Evolutionary conservation across 2,888 invertebrate species (phyloP), one percentile per base, ranked within the genome.

Genomic region (Drymonia ruficornis): DNA sequence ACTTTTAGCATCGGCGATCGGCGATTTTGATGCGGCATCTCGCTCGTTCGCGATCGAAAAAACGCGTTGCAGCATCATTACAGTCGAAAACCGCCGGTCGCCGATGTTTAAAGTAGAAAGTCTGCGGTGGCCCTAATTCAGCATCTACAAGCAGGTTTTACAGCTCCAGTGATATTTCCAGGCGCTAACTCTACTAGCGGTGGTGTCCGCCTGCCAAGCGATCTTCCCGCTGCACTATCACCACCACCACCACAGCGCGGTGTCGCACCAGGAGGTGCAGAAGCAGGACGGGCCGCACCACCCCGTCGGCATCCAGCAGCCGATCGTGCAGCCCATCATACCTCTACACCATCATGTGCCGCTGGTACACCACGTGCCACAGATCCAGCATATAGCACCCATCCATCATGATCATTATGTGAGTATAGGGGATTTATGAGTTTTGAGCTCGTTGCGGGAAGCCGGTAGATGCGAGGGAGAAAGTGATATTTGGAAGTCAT

Each of bases 211-310:
- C 59, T 80, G 88, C 68, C 88, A 89, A 62, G 91, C 91, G 8
- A 78, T 91, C 58, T 89, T 86, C 63, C 89, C 89, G 40, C 74
- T 87, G 60, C 77, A 76, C 52, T 86, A 86, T 56, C 82, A 83
- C 55, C 78, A 77, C 56, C 83, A 85, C 44, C 87, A 86, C 53
- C 87, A 86, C 56, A 82, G 84, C 4, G 91, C 91, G 2, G 73
- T 91, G 23, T 91, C 91, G 11, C 91, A 91, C 75, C 92, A 92
- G 70, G 84, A 89, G 63, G 61, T 89, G 56, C 77, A 86, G 59
- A 88, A 87, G 59, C 89, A 89, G 56, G 83, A 85, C 51, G 91
- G 91, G 0, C 91, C 81, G 1, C 81, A 84, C 59, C 84, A 86
- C 59, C 84, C 76, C 13, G 69, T 80, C 11, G 65, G 78, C 0